phyloP scores from a whole-genome alignment of 2,888 invertebrate species.

The Epinotia bilunana region DNA sequence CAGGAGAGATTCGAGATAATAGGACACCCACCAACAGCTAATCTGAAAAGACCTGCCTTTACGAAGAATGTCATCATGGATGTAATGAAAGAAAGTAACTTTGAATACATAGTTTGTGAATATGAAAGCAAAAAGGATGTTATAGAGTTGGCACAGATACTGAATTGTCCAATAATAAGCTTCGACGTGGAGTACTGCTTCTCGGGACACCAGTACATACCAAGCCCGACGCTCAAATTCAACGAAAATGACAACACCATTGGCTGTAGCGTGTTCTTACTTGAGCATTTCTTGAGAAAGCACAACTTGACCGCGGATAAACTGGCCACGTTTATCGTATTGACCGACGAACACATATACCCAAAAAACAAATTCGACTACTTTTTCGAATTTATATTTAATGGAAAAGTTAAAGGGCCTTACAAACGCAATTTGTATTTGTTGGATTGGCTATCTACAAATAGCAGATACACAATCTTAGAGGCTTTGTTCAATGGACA shows the following conservation, averaged over 20 bases:
- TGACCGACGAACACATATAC: constrained; percentile 53
- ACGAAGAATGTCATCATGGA: constrained; percentile 21
- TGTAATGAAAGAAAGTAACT: constrained; percentile 21
- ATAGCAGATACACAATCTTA: neutral
- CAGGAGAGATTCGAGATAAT: constrained; percentile 6
- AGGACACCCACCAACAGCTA: neutral
- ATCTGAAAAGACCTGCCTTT: constrained; percentile 13
- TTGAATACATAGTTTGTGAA: constrained; percentile 21
- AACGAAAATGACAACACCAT: constrained; percentile 24
- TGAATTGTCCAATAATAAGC: constrained; percentile 37
- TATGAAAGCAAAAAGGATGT: constrained; percentile 29
- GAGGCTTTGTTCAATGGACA: too few relatives aligned
- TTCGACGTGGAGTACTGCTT: constrained; percentile 35
- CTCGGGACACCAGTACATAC: constrained; percentile 34
- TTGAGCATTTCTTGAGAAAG: constrained; percentile 43
- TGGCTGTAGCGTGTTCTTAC: constrained; percentile 10
- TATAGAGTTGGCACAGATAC: constrained; percentile 29
- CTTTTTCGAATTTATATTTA: constrained; percentile 11
- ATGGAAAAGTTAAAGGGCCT: neutral
- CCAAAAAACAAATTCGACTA: constrained; percentile 48
- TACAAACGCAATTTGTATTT: constrained; percentile 5
- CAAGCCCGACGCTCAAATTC: constrained; percentile 1
- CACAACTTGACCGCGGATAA: constrained; percentile 51
- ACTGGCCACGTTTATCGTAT: constrained; percentile 53
- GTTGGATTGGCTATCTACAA: constrained; percentile 18